Conservation (phyloP, 2,797 vertebrate genomes). For the Gobio occitaniae region DNA sequence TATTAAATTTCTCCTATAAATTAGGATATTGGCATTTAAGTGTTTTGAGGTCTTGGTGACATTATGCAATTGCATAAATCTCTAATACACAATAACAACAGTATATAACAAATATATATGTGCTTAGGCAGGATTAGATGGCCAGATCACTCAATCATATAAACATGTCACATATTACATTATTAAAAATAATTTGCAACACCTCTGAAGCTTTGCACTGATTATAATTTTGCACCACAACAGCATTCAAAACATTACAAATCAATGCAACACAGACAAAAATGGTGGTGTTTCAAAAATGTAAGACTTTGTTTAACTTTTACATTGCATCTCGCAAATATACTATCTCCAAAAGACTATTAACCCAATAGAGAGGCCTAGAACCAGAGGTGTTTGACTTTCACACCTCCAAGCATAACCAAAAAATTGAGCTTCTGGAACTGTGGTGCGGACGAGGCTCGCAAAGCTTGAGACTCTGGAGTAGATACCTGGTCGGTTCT, state of each 20-base stretch:
- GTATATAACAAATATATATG: background rate
- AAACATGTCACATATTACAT: background rate
- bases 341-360: constrained; percentile 36
- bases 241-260: constrained; percentile 2
- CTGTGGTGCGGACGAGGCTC: constrained; percentile 66
- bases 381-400: constrained; percentile 36
- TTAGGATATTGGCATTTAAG: constrained; percentile 11
- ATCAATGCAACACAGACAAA: constrained; percentile 14
- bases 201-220: background rate
- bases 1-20: background rate
- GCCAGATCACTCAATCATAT: background rate
- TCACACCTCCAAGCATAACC: constrained; percentile 57
- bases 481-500: constrained; percentile 80
- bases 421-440: constrained; percentile 72
- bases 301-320: background rate
- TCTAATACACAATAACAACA: background rate
- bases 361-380: constrained; percentile 42
- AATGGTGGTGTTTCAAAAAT: background rate
- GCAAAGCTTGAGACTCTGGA: constrained; percentile 75
- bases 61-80: background rate
- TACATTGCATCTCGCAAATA: background rate
- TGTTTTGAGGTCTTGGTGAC: constrained; percentile 8
- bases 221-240: background rate
- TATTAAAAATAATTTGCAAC: background rate
- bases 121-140: background rate